Percentiles rank a stretch among this genome's conserved stretches.
Conservation (phyloP, 37 sponge, comb jelly and placozoan genomes). For the Aplysina aerophoba region DNA sequence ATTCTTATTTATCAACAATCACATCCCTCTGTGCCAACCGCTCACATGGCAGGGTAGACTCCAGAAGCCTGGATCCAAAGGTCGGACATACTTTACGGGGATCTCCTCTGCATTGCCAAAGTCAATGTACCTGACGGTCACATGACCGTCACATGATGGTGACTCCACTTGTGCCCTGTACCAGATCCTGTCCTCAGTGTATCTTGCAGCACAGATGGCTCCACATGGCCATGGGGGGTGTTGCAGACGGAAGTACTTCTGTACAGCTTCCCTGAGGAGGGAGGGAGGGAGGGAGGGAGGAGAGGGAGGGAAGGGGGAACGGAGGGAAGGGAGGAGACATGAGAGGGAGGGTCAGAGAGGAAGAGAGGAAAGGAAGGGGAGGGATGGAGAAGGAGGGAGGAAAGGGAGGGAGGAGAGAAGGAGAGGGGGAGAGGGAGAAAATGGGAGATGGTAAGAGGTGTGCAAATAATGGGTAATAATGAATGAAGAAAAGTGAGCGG, state of each 20-base stretch:
- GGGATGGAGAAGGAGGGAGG: too few relatives aligned
- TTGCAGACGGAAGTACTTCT: neutral
- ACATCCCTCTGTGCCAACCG: too few relatives aligned
- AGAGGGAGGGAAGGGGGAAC: too few relatives aligned
- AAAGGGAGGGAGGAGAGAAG: too few relatives aligned
- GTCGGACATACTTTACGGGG: neutral
- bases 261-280: neutral
- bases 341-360: too few relatives aligned
- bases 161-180: slow-evolving; percentile 37
- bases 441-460: too few relatives aligned
- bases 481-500: too few relatives aligned
- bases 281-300: neutral
- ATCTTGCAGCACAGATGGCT: slow-evolving; percentile 15
- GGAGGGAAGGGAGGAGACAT: too few relatives aligned
- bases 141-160: neutral
- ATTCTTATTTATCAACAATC: too few relatives aligned
- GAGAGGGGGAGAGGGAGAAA: too few relatives aligned
- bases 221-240: neutral
- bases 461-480: too few relatives aligned
- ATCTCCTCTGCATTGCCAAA: slow-evolving; percentile 45
- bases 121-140: slow-evolving; percentile 33
- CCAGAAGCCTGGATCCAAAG: neutral
- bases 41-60: slow-evolving; percentile 19
- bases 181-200: slow-evolving; percentile 38
- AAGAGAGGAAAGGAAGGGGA: too few relatives aligned